Base-by-base conservation (phyloP, 2,797 vertebrate genomes). In the Bovichtus diacanthus region DNA sequence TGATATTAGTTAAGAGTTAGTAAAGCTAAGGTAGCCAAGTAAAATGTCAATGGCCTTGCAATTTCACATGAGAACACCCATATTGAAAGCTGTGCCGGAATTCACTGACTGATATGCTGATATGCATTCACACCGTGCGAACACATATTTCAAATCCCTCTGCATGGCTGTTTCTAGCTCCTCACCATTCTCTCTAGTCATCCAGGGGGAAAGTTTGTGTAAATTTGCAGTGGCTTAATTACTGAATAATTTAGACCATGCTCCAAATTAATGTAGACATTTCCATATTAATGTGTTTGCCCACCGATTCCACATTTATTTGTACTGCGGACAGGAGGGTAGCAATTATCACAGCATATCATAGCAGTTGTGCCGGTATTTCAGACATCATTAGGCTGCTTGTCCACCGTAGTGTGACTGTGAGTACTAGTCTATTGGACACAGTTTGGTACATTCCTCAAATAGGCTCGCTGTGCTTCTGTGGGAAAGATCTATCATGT, bases 241-340 rank as follows among this genome's bases (percentile, higher is more conserved):
- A 95, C 91, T 94, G 94, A 95, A 94, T 95, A 95, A 94, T 95
- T 94, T 93, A 95, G 86, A 91, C 85, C 91, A 90, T 91, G 93
- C 91, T 87, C 87, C 90, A 94, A 94, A 94, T 94, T 92, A 94
- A 94, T 94, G 93, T 92, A 93, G 92, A 93, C 90, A 94, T 95
- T 94, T 94, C 93, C 94, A 94, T 94, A 94, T 94, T 95, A 94
- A 95, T 94, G 92, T 94, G 93, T 95, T 94, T 95, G 94, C 93
- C 89, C 54, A 92, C 88, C 74, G 82, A 89, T 93, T 92, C 89
- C 89, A 93, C 91, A 90, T 92, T 88, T 92, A 92, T 93, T 94
- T 94, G 91, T 83, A 87, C 86, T 90, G 91, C 69, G 88, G 92
- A 91, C 91, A 92, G 92, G 88, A 92, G 87, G 87, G 76, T 91